Base-by-base conservation (phyloP, 2,888 invertebrate species). In the Merodon equestris region DNA sequence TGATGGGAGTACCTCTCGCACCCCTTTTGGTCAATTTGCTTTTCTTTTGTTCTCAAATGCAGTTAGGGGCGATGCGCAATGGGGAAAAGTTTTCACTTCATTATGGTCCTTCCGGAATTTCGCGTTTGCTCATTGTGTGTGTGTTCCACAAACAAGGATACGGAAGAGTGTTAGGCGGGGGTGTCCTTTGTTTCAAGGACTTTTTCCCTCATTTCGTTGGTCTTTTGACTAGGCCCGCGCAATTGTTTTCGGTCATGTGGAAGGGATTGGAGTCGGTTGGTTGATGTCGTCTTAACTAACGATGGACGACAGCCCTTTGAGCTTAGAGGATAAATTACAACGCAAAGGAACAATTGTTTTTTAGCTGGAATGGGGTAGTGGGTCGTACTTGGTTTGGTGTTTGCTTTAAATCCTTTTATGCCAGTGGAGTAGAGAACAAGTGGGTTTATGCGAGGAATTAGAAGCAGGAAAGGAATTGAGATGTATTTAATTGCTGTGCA, bases 1-100 rank as follows among this genome's bases (percentile, higher is more conserved):
- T 36, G 44, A 51, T 58, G 58, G 42, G 57, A 51, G 57, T 3
- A 27, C 56, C 50, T 57, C 61, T 61, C 27, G 2, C 27, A 27
- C 27, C 7, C 27, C 3, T 27, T 27, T 27, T 7, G 27, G 27
- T 27, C 27, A 27, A 27, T 48, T 19, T 27, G 40, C 40, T 36
- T 17, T 13, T 27, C 10, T 19, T 36, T 34, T 12, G 14, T 18
- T 38, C 45, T 51, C 60, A 60, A 53, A 53, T 58, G 38, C 58
- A 58, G 13, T 58, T 53, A 13, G 17, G 40, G 48, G 70, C 45
- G 60, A 27, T 40, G 27, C 12, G 57, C 56, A 38, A 63, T 18
- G 47, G 14, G 36, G 47, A 58, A 45, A 72, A 72, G 45, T 72
- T 72, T 72, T 58, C 27, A 53, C 64, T 72, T 64, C 64, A 66